Base-by-base conservation (phyloP, 2,888 invertebrate genomes). In the Nebria brevicollis region DNA sequence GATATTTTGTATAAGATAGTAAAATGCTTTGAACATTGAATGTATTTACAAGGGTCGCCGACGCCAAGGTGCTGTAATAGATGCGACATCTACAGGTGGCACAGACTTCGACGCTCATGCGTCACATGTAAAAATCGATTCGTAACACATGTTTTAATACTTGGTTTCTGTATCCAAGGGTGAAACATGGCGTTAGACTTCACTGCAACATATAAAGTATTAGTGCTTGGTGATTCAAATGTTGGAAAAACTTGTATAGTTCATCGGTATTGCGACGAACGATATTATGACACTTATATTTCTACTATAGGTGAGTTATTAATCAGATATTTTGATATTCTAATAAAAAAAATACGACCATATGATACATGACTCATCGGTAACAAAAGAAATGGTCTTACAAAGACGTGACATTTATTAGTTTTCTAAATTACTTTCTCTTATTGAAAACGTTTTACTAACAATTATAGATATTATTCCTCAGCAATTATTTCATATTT, bases 161-260 rank as follows among this genome's bases (percentile, higher is more conserved):
- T 83, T 82, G 72, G 72, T 79, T 13, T 34, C 75, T 74, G 66
- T 54, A 42, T 54, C 75, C 76, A 77, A 77, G 81, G 81, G 83
- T 83, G 84, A 86, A 54, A 89, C 87, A 95, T 95, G 95, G 95
- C 95, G 91, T 91, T 95, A 88, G 95, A 96, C 89, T 96, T 95
- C 90, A 94, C 95, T 86, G 95, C 95, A 84, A 96, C 96, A 84
- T 96, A 96, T 89, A 96, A 96, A 90, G 93, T 96, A 84, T 91
- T 96, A 87, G 95, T 96, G 86, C 91, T 96, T 87, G 96, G 96
- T 82, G 96, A 96, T 90, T 96, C 96, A 77, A 96, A 96, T 91
- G 96, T 96, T 83, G 96, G 96, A 20, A 96, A 96, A 91, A 96
- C 96, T 82, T 96, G 96, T 90, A 95, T 96, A 86, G 96, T 96